Percentiles rank a stretch among this genome's conserved stretches.
Evolutionary conservation across 1,140 invertebrate genomes (phyloP).

Genomic region (Teleogryllus occipitalis): DNA sequence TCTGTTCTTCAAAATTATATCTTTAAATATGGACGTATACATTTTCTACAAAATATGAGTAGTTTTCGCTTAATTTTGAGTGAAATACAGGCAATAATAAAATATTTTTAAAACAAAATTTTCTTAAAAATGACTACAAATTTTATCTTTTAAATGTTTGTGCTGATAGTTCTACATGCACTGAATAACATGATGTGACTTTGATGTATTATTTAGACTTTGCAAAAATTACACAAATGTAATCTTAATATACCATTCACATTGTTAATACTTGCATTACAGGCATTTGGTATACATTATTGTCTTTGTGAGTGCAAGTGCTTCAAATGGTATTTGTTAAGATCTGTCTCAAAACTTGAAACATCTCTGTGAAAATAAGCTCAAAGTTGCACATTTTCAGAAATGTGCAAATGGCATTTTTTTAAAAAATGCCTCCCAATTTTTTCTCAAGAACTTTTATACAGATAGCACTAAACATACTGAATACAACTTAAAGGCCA

Average conservation of each 20-base stretch:
- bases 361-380: neutral
- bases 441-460: neutral
- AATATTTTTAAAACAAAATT: no score
- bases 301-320: neutral
- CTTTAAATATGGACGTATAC: no score
- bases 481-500: neutral
- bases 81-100: no score
- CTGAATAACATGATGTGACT: no score
- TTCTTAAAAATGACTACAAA: no score
- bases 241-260: neutral
- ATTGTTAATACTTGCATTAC: neutral
- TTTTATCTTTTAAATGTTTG: no score
- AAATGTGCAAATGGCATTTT: neutral
- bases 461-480: neutral
- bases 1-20: no score
- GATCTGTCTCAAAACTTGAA: neutral
- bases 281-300: neutral
- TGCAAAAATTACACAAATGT: neutral
- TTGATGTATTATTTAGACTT: neutral
- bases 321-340: neutral
- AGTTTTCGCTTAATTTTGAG: no score
- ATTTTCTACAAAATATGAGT: no score
- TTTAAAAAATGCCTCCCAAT: neutral
- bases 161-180: no score
- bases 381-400: neutral